These are phyloP conservation scores for Chrysina gloriosa DNA, from an alignment of 2,888 invertebrate species.

Conservation along the genomic window DNA sequence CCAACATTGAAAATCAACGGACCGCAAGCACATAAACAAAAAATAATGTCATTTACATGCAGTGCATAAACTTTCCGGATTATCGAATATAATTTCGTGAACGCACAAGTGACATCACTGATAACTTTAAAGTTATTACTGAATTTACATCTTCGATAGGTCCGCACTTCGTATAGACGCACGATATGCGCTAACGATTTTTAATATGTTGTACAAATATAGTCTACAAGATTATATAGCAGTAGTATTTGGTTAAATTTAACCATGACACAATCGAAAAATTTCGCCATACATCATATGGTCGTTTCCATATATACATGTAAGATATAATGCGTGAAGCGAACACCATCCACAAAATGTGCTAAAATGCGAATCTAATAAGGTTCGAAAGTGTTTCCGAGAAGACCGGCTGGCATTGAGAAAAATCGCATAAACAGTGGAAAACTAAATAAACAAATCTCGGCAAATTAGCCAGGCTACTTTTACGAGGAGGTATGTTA, in stretches of 20 bases:
- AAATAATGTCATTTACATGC: conserved; percentile 24
- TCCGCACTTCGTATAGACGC: not conserved
- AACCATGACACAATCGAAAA: conserved; percentile 33
- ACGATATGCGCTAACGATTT: conserved; percentile 25
- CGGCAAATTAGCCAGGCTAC: not conserved
- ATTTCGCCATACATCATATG: conserved; percentile 21
- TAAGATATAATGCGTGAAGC: not conserved
- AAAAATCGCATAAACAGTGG: conserved; percentile 31
- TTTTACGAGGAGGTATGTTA: conserved; percentile 23
- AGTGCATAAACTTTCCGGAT: conserved; percentile 1
- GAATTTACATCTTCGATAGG: not conserved
- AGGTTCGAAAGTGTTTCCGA: conserved; percentile 10
- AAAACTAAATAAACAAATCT: conserved; percentile 30
- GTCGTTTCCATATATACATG: conserved; percentile 11
- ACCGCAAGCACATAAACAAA: conserved; percentile 12
- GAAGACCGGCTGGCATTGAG: conserved; percentile 29
- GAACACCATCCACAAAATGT: conserved; percentile 20
- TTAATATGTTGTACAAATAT: conserved; percentile 35
- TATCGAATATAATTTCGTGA: conserved; percentile 21
- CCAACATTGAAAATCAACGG: conserved; percentile 12
- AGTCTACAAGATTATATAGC: conserved; percentile 22
- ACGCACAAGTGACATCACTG: conserved; percentile 27
- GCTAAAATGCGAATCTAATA: conserved; percentile 29
- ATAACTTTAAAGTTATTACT: conserved; percentile 23
- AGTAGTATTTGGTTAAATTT: conserved; percentile 30